Evolutionary conservation across 1,140 invertebrate species (phyloP).

Genomic region (Paralvinella palmiformis): DNA sequence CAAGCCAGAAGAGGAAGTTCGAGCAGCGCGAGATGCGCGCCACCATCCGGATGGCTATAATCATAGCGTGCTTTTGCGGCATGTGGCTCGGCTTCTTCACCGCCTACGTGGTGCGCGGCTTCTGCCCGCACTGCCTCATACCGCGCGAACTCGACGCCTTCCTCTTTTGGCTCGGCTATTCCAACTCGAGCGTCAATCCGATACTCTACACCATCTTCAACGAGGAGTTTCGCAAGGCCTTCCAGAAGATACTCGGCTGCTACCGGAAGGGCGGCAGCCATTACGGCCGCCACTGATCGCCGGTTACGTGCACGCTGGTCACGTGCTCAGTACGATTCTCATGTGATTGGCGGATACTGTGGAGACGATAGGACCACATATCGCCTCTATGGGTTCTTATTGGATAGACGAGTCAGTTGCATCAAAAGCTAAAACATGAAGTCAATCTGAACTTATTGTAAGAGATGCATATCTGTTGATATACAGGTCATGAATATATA

Average conservation of each 20-base stretch:
- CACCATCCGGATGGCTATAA: conserved; percentile 25
- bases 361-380: too few species aligned
- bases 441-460: too few species aligned
- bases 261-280: conserved; percentile 21
- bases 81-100: conserved; percentile 21
- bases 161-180: conserved; percentile 79
- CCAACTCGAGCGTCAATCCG: conserved; percentile 95
- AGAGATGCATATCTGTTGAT: too few species aligned
- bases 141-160: conserved; percentile 18
- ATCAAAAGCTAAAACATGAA: too few species aligned
- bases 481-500: too few species aligned
- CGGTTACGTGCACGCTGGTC: background rate
- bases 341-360: too few species aligned
- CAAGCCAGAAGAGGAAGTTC: background rate
- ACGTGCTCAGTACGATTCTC: too few species aligned
- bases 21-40: conserved; percentile 23
- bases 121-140: conserved; percentile 1
- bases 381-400: too few species aligned
- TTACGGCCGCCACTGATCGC: background rate
- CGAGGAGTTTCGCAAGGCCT: conserved; percentile 90
- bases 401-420: too few species aligned
- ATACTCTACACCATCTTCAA: conserved; percentile 96
- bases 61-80: conserved; percentile 23
- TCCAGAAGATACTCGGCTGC: conserved; percentile 48
- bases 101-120: conserved; percentile 11